Base-by-base conservation (phyloP, 2,888 invertebrate genomes). In the Caradrina clavipalpis region DNA sequence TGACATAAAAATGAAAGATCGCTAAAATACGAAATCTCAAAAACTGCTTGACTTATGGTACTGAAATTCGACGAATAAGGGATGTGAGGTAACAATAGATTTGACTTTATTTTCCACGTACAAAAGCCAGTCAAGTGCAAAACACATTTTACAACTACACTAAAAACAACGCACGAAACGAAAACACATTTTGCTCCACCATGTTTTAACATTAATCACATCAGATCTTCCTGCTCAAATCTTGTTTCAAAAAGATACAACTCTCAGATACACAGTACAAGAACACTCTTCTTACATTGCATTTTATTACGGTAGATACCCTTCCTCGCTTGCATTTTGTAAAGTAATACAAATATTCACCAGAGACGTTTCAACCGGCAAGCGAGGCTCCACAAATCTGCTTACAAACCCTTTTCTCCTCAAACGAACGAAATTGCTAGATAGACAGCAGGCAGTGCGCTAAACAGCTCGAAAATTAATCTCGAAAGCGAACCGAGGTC, bases 391-490 rank as follows among this genome's bases (percentile, higher is more conserved):
- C 78, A 71, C 70, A 83, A 86, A 87, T 83, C 85, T 83, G 84
- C 86, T 87, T 86, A 84, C 78, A 73, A 80, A 78, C 78, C 86
- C 87, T 83, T 78, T 82, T 83, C 79, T 64, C 85, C 87, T 85
- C 86, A 82, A 86, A 82, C 84, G 77, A 75, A 63, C 73, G 65
- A 84, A 84, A 86, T 86, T 86, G 82, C 87, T 73, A 80, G 81
- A 86, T 86, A 88, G 85, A 86, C 87, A 86, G 83, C 81, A 80
- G 69, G 72, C 72, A 76, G 83, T 85, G 81, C 82, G 84, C 88
- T 89, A 88, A 91, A 88, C 91, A 89, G 87, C 87, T 88, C 84
- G 82, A 87, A 88, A 89, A 90, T 90, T 89, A 89, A 90, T 90
- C 90, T 86, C 82, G 76, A 84, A 83, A 84, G 81, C 86, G 88